Percentiles rank a stretch among this genome's conserved stretches.
Evolutionary conservation across 2,113 vertebrate genomes (phyloP).

Genomic region (Carassius carassius): DNA sequence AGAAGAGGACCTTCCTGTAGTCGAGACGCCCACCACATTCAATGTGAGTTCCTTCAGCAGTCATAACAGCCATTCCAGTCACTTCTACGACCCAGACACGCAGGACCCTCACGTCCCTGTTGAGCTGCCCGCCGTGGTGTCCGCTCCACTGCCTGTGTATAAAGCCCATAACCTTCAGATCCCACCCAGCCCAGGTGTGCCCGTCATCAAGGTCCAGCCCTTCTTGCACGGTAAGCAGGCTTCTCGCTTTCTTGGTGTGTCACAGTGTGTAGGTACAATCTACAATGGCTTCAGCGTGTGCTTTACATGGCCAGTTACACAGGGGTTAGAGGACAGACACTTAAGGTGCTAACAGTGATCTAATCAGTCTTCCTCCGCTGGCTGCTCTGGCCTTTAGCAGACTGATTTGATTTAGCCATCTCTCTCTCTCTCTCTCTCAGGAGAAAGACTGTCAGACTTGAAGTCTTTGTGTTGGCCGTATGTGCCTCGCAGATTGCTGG

Average conservation of each 20-base stretch:
- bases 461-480: slow-evolving; percentile 45
- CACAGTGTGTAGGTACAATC: neutral
- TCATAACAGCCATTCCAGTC: neutral
- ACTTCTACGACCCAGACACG: neutral
- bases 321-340: neutral
- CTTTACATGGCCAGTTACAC: neutral
- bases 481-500: slow-evolving; percentile 39
- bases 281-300: neutral
- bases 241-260: neutral
- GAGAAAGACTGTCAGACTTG: slow-evolving; percentile 29
- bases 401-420: slow-evolving; percentile 5
- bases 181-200: slow-evolving; percentile 37
- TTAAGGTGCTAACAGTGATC: slow-evolving; percentile 6
- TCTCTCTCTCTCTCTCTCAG: slow-evolving; percentile 36
- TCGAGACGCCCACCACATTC: slow-evolving; percentile 50
- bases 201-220: slow-evolving; percentile 60
- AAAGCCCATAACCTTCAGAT: slow-evolving; percentile 25
- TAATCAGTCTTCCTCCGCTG: slow-evolving; percentile 30
- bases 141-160: slow-evolving; percentile 44
- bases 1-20: slow-evolving; percentile 54
- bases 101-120: slow-evolving; percentile 52
- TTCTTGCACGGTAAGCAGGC: slow-evolving; percentile 51
- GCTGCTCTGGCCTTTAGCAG: neutral
- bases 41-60: slow-evolving; percentile 52
- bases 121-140: neutral